A percentile compares a stretch with the other conserved stretches of the same genome.
These are phyloP conservation scores for Drosophila malerkotliana DNA, from an alignment of 1,140 invertebrate species.

Conservation along the genomic window DNA sequence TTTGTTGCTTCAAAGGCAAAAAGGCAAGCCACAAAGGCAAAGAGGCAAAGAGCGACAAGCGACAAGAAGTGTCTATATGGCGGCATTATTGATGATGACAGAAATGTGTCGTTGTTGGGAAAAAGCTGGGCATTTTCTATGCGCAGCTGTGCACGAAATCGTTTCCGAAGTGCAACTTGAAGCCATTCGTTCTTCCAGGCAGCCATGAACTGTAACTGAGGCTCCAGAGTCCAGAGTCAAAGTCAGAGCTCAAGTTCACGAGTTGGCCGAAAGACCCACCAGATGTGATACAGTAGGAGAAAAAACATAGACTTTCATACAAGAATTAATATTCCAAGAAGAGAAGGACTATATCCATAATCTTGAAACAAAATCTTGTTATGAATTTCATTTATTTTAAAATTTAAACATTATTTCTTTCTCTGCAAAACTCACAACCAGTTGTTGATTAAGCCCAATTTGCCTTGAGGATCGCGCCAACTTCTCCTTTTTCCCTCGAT, in stretches of 20 bases:
- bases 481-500: constrained; percentile 22
- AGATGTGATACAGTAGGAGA: not conserved
- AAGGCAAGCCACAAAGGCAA: constrained; percentile 52
- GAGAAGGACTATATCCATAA: too few relatives aligned
- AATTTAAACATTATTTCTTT: not conserved
- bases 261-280: constrained; percentile 4
- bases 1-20: constrained; percentile 59
- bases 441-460: constrained; percentile 52
- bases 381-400: too few relatives aligned
- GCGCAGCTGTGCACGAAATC: constrained; percentile 53
- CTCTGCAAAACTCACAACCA: constrained; percentile 12
- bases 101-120: constrained; percentile 72
- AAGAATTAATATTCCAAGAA: not conserved
- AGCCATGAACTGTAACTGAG: constrained; percentile 33
- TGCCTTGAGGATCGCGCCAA: constrained; percentile 38
- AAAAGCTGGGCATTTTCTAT: constrained; percentile 51
- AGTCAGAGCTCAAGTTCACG: constrained; percentile 41
- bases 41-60: constrained; percentile 12
- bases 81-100: constrained; percentile 81
- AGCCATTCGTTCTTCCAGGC: constrained; percentile 8
- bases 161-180: constrained; percentile 8
- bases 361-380: too few relatives aligned
- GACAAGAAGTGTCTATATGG: constrained; percentile 60
- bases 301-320: not conserved
- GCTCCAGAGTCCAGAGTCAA: constrained; percentile 10